These are phyloP conservation scores for Apodemus speciosus DNA, from an alignment of 2,113 vertebrate species.

Conservation along the genomic window DNA sequence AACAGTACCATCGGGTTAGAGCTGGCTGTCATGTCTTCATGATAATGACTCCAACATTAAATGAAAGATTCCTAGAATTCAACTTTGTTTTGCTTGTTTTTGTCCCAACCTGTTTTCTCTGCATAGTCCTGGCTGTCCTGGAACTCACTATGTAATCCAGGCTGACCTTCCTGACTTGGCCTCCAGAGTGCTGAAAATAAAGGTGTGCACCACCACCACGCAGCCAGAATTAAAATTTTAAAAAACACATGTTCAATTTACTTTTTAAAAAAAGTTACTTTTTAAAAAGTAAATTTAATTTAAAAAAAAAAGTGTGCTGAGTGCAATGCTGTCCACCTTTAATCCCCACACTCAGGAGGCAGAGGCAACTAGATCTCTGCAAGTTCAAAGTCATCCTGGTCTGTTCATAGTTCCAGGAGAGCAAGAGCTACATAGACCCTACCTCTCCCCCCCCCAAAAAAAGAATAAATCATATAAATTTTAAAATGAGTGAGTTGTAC, in stretches of 20 bases:
- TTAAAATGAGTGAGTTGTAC: not conserved
- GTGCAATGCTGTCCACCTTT: not conserved
- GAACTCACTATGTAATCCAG: not conserved
- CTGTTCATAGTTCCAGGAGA: not conserved
- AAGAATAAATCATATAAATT: not conserved
- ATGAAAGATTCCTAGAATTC: constrained; percentile 21
- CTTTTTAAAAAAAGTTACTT: not conserved
- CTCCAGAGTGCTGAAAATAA: not conserved
- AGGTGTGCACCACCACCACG: not conserved
- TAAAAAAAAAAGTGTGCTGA: not conserved
- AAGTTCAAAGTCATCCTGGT: not conserved
- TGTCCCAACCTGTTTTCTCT: not conserved
- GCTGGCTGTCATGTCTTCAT: not conserved
- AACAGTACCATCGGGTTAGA: not conserved
- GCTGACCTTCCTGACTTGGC: not conserved
- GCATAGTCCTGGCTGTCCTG: not conserved
- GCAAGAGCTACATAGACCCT: not conserved
- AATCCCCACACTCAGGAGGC: not conserved
- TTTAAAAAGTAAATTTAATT: no score
- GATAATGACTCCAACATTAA: constrained; percentile 39
- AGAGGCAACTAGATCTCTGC: not conserved
- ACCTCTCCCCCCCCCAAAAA: no score
- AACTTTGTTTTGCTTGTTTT: not conserved
- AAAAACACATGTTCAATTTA: not conserved
- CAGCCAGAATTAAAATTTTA: not conserved